A percentile compares a stretch with the other conserved stretches of the same genome.
These are phyloP conservation scores for Notarius lentiginosus DNA, from an alignment of 2,113 vertebrate genomes.

Conservation along the genomic window DNA sequence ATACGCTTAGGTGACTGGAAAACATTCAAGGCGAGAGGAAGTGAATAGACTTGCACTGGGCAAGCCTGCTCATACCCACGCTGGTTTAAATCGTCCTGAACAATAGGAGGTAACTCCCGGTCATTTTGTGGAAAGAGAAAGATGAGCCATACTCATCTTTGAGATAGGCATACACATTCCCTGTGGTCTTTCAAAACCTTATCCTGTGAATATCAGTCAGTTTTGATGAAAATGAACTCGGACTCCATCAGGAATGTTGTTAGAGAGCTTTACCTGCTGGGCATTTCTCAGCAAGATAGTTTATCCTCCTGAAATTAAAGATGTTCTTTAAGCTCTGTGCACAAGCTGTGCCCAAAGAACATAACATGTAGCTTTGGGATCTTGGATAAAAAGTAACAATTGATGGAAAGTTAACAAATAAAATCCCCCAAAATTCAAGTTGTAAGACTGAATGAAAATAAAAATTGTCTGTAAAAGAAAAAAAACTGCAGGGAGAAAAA, in stretches of 20 bases:
- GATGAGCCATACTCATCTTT: constrained; percentile 37
- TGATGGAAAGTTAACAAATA: background rate
- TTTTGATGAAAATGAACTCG: constrained; percentile 39
- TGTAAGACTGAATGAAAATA: background rate
- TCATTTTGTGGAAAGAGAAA: constrained; percentile 50
- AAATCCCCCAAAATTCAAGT: background rate
- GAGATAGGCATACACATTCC: constrained; percentile 27
- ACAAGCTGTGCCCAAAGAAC: background rate
- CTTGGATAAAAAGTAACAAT: background rate
- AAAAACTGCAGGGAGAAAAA: background rate
- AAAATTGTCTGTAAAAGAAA: background rate
- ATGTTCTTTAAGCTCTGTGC: background rate
- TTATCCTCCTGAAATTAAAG: constrained; percentile 28
- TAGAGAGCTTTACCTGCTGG: constrained; percentile 27
- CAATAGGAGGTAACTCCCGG: constrained; percentile 65
- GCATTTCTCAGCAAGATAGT: constrained; percentile 16
- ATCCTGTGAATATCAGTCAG: constrained; percentile 1
- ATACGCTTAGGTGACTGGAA: constrained; percentile 85
- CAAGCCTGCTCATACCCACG: constrained; percentile 69
- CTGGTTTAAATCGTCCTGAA: constrained; percentile 66
- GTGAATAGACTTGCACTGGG: constrained; percentile 68
- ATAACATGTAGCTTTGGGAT: background rate
- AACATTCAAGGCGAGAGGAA: constrained; percentile 80
- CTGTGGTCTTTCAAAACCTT: constrained; percentile 34
- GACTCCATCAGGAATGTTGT: constrained; percentile 25